phyloP scores from a whole-genome alignment of 2,888 invertebrate genomes.

The Ectemnius continuus region DNA sequence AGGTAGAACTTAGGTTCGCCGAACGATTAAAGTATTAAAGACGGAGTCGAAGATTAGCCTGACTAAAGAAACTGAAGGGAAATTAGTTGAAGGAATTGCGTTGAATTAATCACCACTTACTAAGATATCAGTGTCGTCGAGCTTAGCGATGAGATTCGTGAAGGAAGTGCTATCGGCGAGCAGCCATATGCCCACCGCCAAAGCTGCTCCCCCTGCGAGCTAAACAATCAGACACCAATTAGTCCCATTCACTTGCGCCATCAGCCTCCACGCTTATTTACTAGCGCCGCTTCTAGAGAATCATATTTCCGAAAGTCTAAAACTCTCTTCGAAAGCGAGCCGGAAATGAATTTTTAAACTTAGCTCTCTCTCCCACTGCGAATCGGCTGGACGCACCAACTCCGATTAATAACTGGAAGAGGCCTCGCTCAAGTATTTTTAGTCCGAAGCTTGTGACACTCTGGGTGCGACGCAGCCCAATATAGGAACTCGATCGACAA shows the following conservation, averaged over 20 bases:
- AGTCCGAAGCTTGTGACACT: not conserved
- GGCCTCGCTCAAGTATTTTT: no score
- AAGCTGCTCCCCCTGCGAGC: conserved; percentile 82
- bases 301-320: not conserved
- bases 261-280: not conserved
- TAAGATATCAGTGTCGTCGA: conserved; percentile 67
- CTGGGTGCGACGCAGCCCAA: not conserved
- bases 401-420: no score
- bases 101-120: conserved; percentile 57
- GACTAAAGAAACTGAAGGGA: not conserved
- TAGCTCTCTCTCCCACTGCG: no score
- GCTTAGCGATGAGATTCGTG: conserved; percentile 75
- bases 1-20: not conserved
- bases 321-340: not conserved
- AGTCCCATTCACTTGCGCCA: not conserved
- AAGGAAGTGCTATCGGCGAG: conserved; percentile 84
- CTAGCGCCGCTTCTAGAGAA: not conserved
- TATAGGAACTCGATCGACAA: not conserved
- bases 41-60: not conserved
- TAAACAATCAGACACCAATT: conserved; percentile 67
- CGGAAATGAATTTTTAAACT: no score
- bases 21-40: not conserved
- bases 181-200: conserved; percentile 85
- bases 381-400: no score
- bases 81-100: not conserved